Evolutionary conservation across 2,113 vertebrate genomes (phyloP), one percentile per base, ranked within the genome.

Genomic region (Harpagus bidentatus): DNA sequence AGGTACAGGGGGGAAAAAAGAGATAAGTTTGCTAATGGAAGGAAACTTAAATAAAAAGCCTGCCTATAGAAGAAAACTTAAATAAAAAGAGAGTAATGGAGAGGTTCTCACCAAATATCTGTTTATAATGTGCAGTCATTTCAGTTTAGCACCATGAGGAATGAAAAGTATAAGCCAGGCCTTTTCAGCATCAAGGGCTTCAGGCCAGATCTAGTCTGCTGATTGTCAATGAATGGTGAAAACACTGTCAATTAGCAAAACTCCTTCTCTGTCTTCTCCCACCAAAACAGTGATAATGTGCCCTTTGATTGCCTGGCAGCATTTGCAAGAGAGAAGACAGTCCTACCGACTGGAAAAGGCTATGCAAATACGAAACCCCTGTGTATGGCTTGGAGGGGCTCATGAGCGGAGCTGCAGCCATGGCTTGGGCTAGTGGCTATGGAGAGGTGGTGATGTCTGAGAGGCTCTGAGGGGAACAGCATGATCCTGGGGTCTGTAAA

Each of bases 381-480:
- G 12, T 7, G 22, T 9, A 1, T 52, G 59, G 5, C 14, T 77
- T 38, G 36, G 66, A 42, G 74, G 25, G 50, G 45, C 21, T 87
- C 14, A 16, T 10, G 55, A 10, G 1, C 0, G 0, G 76, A 65
- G 45, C 78, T 5, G 11, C 22, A 50, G n/a, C 78, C 5, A 0
- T 12, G 16, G 34, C 1, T 2, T 21, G 42, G 42, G 13, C 42
- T 2, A 59, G 74, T 4, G 5, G 2, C 0, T 16, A 0, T 1
- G 0, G 36, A 52, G 25, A 66, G 25, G 12, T 66, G 32, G 18
- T 38, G 38, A 34, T 45, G 55, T 45, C 42, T 58, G 31, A 3
- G 29, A 47, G 63, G 29, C 9, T 88, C 45, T 58, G 22, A 2
- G 6, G 20, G 18, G 45, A 91, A 11, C 12, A 83, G 67, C 16